Evolutionary conservation across 2,888 invertebrate species (phyloP).

Genomic region (Drosophila pseudotalamancana): DNA sequence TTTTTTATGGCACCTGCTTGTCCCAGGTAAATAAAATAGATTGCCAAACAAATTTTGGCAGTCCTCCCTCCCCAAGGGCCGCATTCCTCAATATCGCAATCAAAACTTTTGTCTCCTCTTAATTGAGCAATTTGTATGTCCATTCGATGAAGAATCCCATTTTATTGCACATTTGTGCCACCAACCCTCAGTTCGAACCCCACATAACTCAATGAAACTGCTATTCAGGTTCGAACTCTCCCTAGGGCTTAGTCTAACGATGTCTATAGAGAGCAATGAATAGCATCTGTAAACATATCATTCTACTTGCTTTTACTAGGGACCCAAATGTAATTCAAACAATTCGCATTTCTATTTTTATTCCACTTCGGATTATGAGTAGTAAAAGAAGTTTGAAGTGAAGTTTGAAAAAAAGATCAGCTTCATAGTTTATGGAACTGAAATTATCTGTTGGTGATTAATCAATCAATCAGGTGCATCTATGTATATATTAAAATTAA

Average conservation of each 20-base stretch:
- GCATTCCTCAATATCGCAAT: constrained; percentile 49
- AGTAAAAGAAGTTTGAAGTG: too few species aligned
- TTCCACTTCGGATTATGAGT: too few species aligned
- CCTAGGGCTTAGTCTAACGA: constrained; percentile 14
- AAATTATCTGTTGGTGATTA: neutral
- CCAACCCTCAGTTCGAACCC: constrained; percentile 13
- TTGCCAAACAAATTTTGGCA: constrained; percentile 19
- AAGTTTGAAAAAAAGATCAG: neutral
- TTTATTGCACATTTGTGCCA: constrained; percentile 44
- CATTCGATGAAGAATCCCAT: constrained; percentile 15
- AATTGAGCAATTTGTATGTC: constrained; percentile 63
- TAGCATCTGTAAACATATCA: constrained; percentile 18
- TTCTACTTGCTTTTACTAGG: neutral
- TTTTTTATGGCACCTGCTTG: constrained; percentile 58
- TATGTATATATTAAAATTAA: neutral
- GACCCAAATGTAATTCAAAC: neutral
- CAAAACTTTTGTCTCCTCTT: constrained; percentile 34
- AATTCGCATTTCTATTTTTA: too few species aligned
- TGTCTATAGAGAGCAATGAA: constrained; percentile 16
- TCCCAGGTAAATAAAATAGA: constrained; percentile 25
- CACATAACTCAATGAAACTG: neutral
- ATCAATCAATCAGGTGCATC: neutral
- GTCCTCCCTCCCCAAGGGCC: neutral
- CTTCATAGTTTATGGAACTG: neutral
- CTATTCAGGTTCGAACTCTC: constrained; percentile 10